phyloP scores from a whole-genome alignment of 2,113 vertebrate species.

The Rattus rattus region DNA sequence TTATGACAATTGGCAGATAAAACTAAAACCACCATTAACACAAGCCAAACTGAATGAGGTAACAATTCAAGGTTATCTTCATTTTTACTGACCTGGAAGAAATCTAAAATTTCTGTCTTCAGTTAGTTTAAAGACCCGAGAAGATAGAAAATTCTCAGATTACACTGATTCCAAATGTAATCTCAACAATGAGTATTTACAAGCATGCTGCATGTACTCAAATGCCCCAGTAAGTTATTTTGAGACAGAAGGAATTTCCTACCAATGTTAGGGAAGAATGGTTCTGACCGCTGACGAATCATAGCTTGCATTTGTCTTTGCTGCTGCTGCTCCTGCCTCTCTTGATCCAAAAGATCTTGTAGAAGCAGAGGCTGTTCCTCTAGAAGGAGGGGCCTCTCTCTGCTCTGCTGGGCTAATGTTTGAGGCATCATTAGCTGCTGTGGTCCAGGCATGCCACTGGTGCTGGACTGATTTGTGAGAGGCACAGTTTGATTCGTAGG shows the following conservation, averaged over 20 bases:
- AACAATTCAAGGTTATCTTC: neutral
- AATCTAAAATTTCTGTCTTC: neutral
- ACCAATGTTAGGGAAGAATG: slow-evolving; percentile 94
- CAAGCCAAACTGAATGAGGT: neutral
- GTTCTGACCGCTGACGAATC: slow-evolving; percentile 94
- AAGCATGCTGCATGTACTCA: neutral
- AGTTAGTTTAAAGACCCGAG: slow-evolving; percentile 5
- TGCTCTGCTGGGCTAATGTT: slow-evolving; percentile 86
- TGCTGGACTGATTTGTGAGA: slow-evolving; percentile 85
- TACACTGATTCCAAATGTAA: neutral
- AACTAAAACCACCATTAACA: neutral
- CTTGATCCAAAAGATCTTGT: slow-evolving; percentile 98
- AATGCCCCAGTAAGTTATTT: accelerated
- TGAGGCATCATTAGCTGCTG: slow-evolving; percentile 90
- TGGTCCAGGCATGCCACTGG: slow-evolving; percentile 82
- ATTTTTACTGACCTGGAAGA: neutral
- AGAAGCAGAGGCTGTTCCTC: slow-evolving; percentile 97
- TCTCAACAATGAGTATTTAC: neutral
- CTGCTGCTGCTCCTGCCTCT: slow-evolving; percentile 97
- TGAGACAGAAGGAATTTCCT: slow-evolving; percentile 64
- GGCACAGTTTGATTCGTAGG: slow-evolving; percentile 82
- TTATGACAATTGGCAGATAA: neutral
- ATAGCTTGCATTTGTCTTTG: slow-evolving; percentile 98
- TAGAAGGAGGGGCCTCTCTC: slow-evolving; percentile 92
- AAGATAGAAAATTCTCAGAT: neutral